Conservation (phyloP, 2,113 vertebrate genomes). For the Azemiops feae region DNA sequence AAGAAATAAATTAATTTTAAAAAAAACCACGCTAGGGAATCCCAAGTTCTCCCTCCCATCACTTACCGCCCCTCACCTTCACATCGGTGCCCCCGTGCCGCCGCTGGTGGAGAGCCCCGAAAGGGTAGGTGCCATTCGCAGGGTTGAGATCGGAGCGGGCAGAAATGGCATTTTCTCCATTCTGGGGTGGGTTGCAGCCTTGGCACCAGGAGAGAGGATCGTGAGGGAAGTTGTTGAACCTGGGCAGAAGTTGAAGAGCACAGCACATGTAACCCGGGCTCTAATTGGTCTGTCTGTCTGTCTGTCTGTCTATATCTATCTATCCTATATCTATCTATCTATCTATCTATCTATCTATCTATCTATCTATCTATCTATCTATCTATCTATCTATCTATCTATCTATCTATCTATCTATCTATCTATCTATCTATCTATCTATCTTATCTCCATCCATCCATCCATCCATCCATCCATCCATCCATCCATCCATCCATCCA, state of each 20-base stretch:
- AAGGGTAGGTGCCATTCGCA: slow-evolving; percentile 89
- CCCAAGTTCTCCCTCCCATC: too few species aligned
- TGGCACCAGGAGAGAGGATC: slow-evolving; percentile 84
- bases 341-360: too few species aligned
- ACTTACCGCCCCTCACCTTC: slow-evolving; percentile 73
- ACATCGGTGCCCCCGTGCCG: slow-evolving; percentile 88
- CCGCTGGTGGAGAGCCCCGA: slow-evolving; percentile 85
- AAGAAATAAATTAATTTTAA: not conserved
- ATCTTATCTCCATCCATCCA: too few species aligned
- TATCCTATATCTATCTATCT: too few species aligned
- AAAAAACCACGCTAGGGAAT: too few species aligned
- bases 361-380: too few species aligned
- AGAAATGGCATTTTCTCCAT: slow-evolving; percentile 87
- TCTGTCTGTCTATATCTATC: not conserved
- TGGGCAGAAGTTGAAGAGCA: slow-evolving; percentile 19
- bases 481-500: too few species aligned
- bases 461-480: too few species aligned
- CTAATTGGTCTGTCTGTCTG: not conserved
- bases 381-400: too few species aligned
- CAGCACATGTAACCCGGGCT: not conserved
- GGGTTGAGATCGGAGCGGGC: slow-evolving; percentile 92
- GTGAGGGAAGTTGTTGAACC: slow-evolving; percentile 87
- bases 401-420: not conserved
- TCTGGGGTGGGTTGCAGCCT: slow-evolving; percentile 77
- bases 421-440: not conserved